Evolutionary conservation across 2,797 vertebrate species (phyloP), one percentile per base, ranked within the genome.

Genomic region (Anguilla pacifica): DNA sequence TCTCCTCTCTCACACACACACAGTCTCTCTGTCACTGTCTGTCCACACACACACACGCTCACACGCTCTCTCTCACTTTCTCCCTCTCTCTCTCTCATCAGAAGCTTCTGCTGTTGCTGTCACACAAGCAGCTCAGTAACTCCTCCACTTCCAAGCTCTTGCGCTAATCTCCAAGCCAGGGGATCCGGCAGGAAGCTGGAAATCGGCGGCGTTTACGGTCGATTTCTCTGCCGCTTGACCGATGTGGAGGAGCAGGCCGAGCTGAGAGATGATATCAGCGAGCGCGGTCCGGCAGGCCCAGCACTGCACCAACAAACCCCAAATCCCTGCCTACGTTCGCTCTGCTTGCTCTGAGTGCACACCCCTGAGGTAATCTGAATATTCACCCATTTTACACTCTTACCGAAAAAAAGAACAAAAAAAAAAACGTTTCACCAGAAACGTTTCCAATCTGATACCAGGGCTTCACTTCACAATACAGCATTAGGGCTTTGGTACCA

Each of bases 371-470:
- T 57, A 46, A 74, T 15, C 70, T 96, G 94, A 95, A 96, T 96
- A 96, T 95, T 96, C 95, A 96, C 95, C 94, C 92, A 87, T 93
- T 94, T 94, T 95, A 93, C 92, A 93, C 94, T 94, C 95, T 94
- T 94, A 61, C 15, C 22, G 15, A 19, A 61, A 17, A 22, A 22
- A 51, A 51, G 35, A 35, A 35, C 1, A n/a, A 51, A 93, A 94
- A 92, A 93, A 95, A 93, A 95, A 94, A 96, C 93, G 95, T 91
- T 93, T 96, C 96, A 96, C 96, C 96, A 96, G 95, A 96, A 93
- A 95, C 95, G 95, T 95, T 95, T 96, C 96, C 95, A 93, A 94
- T 86, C 59, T 96, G 96, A 96, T 96, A 95, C 95, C 95, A 94
- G 92, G 90, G 92, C 93, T 96, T 93, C 96, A 95, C 96, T 1